Percentiles rank a stretch among this genome's conserved stretches.
Evolutionary conservation across 2,888 invertebrate species (phyloP).

Genomic region (Axea sp.): DNA sequence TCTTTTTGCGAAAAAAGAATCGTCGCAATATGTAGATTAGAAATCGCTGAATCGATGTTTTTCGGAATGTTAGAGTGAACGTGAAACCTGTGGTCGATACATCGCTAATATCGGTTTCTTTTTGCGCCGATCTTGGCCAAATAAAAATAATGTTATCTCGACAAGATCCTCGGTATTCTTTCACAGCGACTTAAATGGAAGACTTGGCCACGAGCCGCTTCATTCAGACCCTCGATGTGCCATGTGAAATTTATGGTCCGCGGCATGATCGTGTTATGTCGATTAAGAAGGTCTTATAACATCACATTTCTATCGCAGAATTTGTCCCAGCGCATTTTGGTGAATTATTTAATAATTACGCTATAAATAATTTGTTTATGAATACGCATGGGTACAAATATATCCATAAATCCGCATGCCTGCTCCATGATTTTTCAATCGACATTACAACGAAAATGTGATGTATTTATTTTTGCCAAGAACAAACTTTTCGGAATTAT

Average conservation of each 20-base stretch:
- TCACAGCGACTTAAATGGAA: constrained; percentile 73
- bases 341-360: constrained; percentile 47
- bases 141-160: constrained; percentile 72
- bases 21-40: constrained; percentile 27
- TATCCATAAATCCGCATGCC: constrained; percentile 25
- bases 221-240: constrained; percentile 65
- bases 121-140: constrained; percentile 68
- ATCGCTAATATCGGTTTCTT: constrained; percentile 67
- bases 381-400: constrained; percentile 39
- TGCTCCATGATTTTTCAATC: constrained; percentile 20
- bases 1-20: constrained; percentile 9
- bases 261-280: constrained; percentile 72
- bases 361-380: constrained; percentile 58
- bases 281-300: constrained; percentile 71
- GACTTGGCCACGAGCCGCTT: constrained; percentile 74
- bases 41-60: constrained; percentile 34
- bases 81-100: constrained; percentile 52
- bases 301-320: constrained; percentile 61
- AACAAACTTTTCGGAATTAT: not conserved
- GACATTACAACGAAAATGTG: constrained; percentile 6
- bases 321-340: constrained; percentile 32
- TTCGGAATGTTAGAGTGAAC: constrained; percentile 11
- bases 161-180: constrained; percentile 68
- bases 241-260: constrained; percentile 72
- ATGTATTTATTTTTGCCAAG: constrained; percentile 5